Percentiles rank a stretch among this genome's conserved stretches.
Conservation (phyloP, 2,113 vertebrate genomes). For the Salvelinus namaycush region DNA sequence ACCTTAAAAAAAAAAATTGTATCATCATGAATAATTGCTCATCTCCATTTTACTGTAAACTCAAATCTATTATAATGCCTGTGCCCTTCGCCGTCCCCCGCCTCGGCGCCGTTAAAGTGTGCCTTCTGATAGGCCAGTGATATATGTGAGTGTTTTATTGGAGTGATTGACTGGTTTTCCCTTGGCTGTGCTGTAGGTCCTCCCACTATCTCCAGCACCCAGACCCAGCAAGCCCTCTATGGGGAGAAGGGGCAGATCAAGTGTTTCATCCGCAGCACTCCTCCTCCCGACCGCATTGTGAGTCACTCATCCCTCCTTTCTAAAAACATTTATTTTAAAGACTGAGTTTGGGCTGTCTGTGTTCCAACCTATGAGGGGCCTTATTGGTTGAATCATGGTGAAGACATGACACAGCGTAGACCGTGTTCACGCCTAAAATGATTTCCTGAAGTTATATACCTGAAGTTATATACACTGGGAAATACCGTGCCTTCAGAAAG, state of each 20-base stretch:
- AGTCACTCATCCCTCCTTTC: slow-evolving; percentile 61
- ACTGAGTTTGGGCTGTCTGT: too few relatives aligned
- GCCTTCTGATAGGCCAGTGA: slow-evolving; percentile 11
- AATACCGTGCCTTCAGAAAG: too few relatives aligned
- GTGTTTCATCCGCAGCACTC: slow-evolving; percentile 92
- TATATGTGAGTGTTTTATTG: slow-evolving; percentile 13
- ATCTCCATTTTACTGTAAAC: slow-evolving; percentile 11
- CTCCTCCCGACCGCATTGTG: slow-evolving; percentile 87
- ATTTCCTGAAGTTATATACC: too few relatives aligned
- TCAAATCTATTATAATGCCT: not conserved
- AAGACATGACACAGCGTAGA: too few relatives aligned
- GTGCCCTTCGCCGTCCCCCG: slow-evolving; percentile 2
- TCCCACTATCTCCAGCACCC: slow-evolving; percentile 94
- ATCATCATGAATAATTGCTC: slow-evolving; percentile 10
- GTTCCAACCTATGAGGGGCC: too few relatives aligned
- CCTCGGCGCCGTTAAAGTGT: too few relatives aligned
- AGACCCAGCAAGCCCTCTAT: slow-evolving; percentile 88
- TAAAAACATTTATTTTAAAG: too few relatives aligned
- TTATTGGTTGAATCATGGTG: too few relatives aligned
- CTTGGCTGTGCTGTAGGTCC: slow-evolving; percentile 73
- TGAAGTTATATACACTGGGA: too few relatives aligned
- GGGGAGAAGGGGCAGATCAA: slow-evolving; percentile 94
- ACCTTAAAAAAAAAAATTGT: slow-evolving; percentile 9
- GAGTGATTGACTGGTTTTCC: slow-evolving; percentile 23
- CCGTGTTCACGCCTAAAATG: too few relatives aligned